A percentile compares a stretch with the other conserved stretches of the same genome.
These are phyloP conservation scores for Apistogramma diplotaenia DNA, from an alignment of 2,113 vertebrate species.

Conservation along the genomic window DNA sequence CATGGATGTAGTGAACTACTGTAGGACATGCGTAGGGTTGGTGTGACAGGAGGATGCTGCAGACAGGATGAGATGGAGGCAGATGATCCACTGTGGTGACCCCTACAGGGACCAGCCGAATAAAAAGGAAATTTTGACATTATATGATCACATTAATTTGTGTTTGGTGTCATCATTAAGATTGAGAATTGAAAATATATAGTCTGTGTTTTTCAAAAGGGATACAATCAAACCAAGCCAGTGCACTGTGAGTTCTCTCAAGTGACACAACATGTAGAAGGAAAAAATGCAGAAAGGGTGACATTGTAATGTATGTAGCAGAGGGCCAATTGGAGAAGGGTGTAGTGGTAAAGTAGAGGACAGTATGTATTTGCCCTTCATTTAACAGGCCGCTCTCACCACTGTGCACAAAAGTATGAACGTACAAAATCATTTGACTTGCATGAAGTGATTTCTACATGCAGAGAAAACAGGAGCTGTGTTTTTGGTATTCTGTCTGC, in stretches of 20 bases:
- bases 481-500: conserved; percentile 59
- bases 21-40: not conserved
- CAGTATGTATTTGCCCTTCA: conserved; percentile 63
- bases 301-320: not conserved
- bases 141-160: not conserved
- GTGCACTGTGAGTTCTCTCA: conserved; percentile 45
- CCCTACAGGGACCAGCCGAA: not conserved
- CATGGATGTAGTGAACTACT: not conserved
- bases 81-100: not conserved
- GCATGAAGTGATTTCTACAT: conserved; percentile 63
- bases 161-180: not conserved
- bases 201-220: conserved; percentile 37
- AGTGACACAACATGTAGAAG: conserved; percentile 48
- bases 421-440: conserved; percentile 60
- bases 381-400: conserved; percentile 63
- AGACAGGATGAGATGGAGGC: not conserved
- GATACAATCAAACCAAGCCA: conserved; percentile 44
- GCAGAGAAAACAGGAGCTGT: conserved; percentile 31
- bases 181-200: not conserved
- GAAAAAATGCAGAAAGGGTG: conserved; percentile 37
- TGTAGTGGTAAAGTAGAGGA: not conserved
- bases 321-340: not conserved
- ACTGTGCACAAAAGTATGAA: conserved; percentile 56
- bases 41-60: not conserved
- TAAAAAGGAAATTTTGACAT: not conserved